Evolutionary conservation across 2,888 invertebrate species (phyloP).

Genomic region (Zootermopsis nevadensis): DNA sequence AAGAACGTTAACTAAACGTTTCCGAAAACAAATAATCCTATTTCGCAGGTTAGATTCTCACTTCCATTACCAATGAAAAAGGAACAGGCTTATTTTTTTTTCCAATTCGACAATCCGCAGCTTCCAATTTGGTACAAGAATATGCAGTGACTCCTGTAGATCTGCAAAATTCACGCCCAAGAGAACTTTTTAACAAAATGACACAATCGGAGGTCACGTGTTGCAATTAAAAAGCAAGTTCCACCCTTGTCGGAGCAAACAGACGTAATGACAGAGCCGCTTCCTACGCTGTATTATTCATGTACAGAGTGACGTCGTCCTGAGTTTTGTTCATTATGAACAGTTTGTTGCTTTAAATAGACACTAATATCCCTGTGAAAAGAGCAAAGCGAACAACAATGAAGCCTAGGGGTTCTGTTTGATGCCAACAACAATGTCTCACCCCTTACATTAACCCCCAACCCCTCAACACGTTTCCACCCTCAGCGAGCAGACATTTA

Average conservation of each 20-base stretch:
- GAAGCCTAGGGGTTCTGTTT: background rate
- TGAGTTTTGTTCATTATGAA: background rate
- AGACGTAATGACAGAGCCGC: too few relatives aligned
- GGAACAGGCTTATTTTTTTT: background rate
- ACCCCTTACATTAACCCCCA: too few relatives aligned
- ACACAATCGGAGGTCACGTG: background rate
- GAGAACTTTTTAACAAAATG: slow-evolving; percentile 3
- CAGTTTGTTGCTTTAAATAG: slow-evolving; percentile 9
- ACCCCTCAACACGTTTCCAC: background rate
- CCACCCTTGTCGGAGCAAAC: background rate
- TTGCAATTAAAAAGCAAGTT: background rate
- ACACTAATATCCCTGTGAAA: background rate
- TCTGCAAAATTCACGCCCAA: slow-evolving; percentile 2
- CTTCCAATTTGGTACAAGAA: too few relatives aligned
- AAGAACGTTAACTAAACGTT: too few relatives aligned
- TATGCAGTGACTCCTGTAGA: background rate
- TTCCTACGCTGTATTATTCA: too few relatives aligned
- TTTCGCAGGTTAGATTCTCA: background rate
- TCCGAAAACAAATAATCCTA: too few relatives aligned
- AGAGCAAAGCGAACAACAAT: too few relatives aligned
- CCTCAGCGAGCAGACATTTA: background rate
- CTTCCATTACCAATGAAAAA: background rate
- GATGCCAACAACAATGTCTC: background rate
- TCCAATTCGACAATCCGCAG: background rate
- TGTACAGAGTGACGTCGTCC: background rate